Evolutionary conservation across 2,797 vertebrate genomes (phyloP).

Genomic region (Coilia nasus): DNA sequence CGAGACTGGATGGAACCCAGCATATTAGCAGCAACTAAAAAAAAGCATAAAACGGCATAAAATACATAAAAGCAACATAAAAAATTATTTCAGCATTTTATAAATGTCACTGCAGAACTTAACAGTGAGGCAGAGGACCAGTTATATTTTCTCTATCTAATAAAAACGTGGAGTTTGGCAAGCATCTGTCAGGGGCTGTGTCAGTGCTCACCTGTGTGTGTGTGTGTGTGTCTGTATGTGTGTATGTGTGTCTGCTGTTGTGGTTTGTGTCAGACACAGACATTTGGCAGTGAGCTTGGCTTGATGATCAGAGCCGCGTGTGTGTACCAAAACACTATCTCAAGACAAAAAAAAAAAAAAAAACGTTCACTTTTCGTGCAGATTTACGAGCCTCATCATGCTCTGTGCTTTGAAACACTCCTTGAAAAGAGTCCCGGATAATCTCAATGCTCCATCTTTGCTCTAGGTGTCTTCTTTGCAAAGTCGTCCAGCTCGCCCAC

Average conservation of each 20-base stretch:
- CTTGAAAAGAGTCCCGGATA: conserved; percentile 43
- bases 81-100: not conserved
- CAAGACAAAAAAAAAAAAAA: conserved; percentile 17
- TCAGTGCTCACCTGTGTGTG: conserved; percentile 46
- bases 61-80: not conserved
- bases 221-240: not conserved
- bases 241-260: conserved; percentile 47
- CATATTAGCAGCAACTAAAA: conserved; percentile 41
- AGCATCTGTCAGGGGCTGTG: not conserved
- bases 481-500: conserved; percentile 52
- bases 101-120: not conserved
- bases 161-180: conserved; percentile 49
- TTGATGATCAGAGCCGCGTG: conserved; percentile 70
- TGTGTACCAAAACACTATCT: conserved; percentile 68
- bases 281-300: conserved; percentile 63
- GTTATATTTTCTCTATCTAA: not conserved
- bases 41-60: not conserved
- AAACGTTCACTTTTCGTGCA: conserved; percentile 64
- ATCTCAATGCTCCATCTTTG: conserved; percentile 64
- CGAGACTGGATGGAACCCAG: conserved; percentile 38
- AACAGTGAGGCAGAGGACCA: not conserved
- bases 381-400: conserved; percentile 72
- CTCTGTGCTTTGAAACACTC: conserved; percentile 48
- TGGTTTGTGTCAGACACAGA: conserved; percentile 67
- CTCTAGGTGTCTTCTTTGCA: conserved; percentile 61